These are phyloP conservation scores for Lepidurus apus DNA, from an alignment of 1,140 invertebrate genomes.

Conservation along the genomic window DNA sequence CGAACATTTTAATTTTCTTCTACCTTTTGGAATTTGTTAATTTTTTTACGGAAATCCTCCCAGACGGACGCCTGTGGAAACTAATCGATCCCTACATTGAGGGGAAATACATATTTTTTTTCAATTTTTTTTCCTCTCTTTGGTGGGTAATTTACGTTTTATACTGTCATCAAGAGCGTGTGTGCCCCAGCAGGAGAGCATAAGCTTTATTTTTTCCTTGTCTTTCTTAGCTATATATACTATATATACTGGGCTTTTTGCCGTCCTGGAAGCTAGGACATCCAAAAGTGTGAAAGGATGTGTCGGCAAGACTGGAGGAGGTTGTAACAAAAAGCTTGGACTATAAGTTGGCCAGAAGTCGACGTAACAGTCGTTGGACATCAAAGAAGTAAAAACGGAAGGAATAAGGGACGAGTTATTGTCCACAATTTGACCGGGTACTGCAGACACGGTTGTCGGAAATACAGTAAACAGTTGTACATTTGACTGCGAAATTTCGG, in stretches of 20 bases:
- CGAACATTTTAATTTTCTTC: not conserved
- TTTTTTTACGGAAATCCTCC: not conserved
- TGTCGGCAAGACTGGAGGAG: not conserved
- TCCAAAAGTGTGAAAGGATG: constrained; percentile 10
- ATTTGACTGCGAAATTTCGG: too few species aligned
- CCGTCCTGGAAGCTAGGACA: not conserved
- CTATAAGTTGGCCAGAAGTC: constrained; percentile 6
- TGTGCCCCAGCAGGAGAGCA: not conserved
- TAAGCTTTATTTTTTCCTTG: too few species aligned
- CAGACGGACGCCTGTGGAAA: not conserved
- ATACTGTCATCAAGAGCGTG: not conserved
- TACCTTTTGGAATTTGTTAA: not conserved
- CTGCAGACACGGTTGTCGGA: too few species aligned
- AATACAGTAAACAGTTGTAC: too few species aligned
- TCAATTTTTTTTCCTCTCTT: not conserved
- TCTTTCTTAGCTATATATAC: too few species aligned
- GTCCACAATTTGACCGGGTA: not conserved
- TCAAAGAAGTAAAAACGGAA: not conserved
- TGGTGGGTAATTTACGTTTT: not conserved
- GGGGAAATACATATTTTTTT: not conserved
- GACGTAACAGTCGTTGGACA: not conserved
- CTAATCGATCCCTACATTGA: not conserved
- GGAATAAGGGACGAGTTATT: not conserved
- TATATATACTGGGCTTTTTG: not conserved
- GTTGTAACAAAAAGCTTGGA: not conserved